Evolutionary conservation across 1,140 invertebrate genomes (phyloP).

Genomic region (Megalopta genalis): DNA sequence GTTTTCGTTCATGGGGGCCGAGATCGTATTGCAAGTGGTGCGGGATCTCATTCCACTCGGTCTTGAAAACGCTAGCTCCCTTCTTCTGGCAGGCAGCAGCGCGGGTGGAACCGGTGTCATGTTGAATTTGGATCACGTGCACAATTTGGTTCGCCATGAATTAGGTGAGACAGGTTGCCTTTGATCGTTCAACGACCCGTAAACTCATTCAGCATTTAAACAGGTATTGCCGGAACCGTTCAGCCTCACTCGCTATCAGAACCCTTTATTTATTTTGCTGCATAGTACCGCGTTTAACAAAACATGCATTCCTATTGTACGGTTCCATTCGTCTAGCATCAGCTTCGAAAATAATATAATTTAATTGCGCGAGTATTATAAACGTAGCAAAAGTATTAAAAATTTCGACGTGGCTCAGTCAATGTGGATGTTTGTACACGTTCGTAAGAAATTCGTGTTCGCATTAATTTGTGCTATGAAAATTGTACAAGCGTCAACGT

Average conservation of each 20-base stretch:
- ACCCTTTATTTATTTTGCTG: background rate
- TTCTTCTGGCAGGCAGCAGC: conserved; percentile 93
- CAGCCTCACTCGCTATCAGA: background rate
- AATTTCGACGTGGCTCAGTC: too few relatives aligned
- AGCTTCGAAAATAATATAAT: too few relatives aligned
- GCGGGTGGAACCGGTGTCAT: conserved; percentile 95
- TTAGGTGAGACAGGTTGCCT: conserved; percentile 64
- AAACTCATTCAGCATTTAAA: conserved; percentile 18
- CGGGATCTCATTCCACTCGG: conserved; percentile 85
- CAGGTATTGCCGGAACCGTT: background rate
- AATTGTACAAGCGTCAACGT: too few relatives aligned
- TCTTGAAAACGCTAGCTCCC: conserved; percentile 82
- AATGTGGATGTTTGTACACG: too few relatives aligned
- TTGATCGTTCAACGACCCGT: conserved; percentile 14
- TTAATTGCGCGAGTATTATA: too few relatives aligned
- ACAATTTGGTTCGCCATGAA: conserved; percentile 84
- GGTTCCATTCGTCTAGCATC: too few relatives aligned
- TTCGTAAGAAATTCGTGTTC: too few relatives aligned
- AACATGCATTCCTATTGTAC: background rate
- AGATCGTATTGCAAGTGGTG: conserved; percentile 89
- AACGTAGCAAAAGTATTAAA: too few relatives aligned
- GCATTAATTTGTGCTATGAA: too few relatives aligned
- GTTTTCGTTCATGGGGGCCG: conserved; percentile 93
- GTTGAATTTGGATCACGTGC: conserved; percentile 91
- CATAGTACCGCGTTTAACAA: too few relatives aligned